Evolutionary conservation across 2,888 invertebrate genomes (phyloP), one percentile per base, ranked within the genome.

Genomic region (Pimpla rufipes): DNA sequence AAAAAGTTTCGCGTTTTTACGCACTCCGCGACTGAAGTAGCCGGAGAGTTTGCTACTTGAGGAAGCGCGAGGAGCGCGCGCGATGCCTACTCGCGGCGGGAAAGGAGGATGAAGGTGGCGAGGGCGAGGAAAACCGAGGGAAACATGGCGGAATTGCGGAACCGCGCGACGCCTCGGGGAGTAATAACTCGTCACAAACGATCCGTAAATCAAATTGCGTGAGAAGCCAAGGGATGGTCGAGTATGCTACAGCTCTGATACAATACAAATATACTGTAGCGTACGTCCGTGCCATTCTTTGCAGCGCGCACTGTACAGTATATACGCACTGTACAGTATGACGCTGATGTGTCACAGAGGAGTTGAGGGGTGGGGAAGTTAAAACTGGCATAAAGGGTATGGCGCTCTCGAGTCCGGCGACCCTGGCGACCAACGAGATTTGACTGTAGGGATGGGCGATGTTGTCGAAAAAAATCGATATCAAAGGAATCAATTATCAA

Each of bases 121-220:
- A 68, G n/a, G 64, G 21, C 73, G 75, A 73, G 67, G 75, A 52
- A 79, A 78, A 80, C 62, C 47, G 73, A 29, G 29, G 68, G 57
- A 81, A 81, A 84, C 64, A 76, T 71, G 83, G 59, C 66, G 83
- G 79, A 79, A 84, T 82, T 82, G 73, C 57, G 75, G 55, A 68
- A 75, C 78, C 68, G 59, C 67, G 67, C 78, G 81, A 81, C 75
- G 80, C 80, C 83, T 75, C 75, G 66, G 76, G 81, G 83, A 74
- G 75, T 81, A 84, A 85, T 83, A 83, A 85, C 77, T 85, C 82
- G 79, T 80, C 55, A 78, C 73, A 82, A 82, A 85, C 77, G 79
- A 74, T 85, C 64, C 80, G 77, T 84, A 84, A 84, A 84, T 84
- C 84, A 84, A 84, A 84, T 84, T 81, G 75, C 78, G 79, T 71